These are phyloP conservation scores for Epinephelus coioides DNA, from an alignment of 2,797 vertebrate genomes.

Conservation along the genomic window DNA sequence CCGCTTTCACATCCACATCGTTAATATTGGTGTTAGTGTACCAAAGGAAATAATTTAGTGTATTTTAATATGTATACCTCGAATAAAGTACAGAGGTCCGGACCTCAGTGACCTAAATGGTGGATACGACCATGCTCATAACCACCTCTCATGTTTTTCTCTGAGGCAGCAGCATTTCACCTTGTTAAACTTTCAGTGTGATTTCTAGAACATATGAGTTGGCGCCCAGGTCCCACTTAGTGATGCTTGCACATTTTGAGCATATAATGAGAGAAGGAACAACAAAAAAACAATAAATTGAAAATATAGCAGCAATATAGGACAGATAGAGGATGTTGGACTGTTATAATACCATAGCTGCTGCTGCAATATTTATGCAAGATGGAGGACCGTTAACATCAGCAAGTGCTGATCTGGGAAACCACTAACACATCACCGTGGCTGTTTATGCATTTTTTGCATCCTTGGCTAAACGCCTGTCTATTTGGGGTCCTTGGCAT, in stretches of 20 bases:
- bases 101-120: too few relatives aligned
- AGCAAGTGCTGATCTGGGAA: neutral
- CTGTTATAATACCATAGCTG: conserved; percentile 12
- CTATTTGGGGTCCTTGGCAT: conserved; percentile 49
- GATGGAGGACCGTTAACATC: conserved; percentile 2
- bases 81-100: too few relatives aligned
- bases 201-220: neutral
- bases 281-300: neutral
- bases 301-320: neutral
- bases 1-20: too few relatives aligned
- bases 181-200: neutral
- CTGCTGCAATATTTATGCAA: neutral
- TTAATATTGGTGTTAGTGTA: too few relatives aligned
- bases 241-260: neutral
- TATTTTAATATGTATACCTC: too few relatives aligned
- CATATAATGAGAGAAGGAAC: neutral
- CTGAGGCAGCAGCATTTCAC: neutral
- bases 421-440: conserved; percentile 9
- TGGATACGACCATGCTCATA: neutral
- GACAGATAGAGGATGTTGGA: conserved; percentile 12
- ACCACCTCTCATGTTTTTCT: neutral
- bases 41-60: too few relatives aligned
- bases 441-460: conserved; percentile 19
- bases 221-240: neutral
- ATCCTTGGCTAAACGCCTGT: conserved; percentile 28